Evolutionary conservation across 30 jellyfish, hydroid and myxozoan species (phyloP), one percentile per base, ranked within the genome.

Genomic region (Aurelia aurita complex sp. Pacific): DNA sequence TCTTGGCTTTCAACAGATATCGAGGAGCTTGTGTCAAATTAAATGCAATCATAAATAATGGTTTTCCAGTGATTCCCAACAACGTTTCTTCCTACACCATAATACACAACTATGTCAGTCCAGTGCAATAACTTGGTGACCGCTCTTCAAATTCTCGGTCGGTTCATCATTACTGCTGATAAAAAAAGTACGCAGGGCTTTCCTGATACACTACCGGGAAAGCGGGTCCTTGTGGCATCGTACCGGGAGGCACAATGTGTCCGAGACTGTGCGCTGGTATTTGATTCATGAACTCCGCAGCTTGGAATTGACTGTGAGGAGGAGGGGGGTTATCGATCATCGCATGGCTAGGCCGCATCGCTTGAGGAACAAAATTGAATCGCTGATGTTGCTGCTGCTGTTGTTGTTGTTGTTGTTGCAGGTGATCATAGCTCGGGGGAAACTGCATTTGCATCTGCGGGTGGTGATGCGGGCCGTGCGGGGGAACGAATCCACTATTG

Each of bases 341-440:
- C 33, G 77, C 69, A 33, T 74, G 87, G 82, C 79, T 32, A 14
- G 93, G 88, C 68, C 87, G 82, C 36, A 73, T 69, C 10, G 80
- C 42, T n/a, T 77, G 93, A 10, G 87, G 93, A 38, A 54, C 82
- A 72, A 60, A 74, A 54, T 84, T 73, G 18, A 73, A 67, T 14
- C 87, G 74, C 33, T 84, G 93, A 3, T 61, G 93, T 34, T 64
- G 81, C 17, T 73, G 52, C 23, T 84, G n/a, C n/a, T n/a, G n/a
- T 2, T 61, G 93, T 34, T 64, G 81, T 46, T 84, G 93, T 2
- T 84, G 93, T 2, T 61, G 92, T 16, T 64, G 81, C 36, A 84
- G 35, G 43, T 84, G 93, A 17, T 84, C 93, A 74, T 84, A 84
- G 67, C 87, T 81, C 14, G 93, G 93, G n/a, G 93, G 93, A 63